Evolutionary conservation across 2,797 vertebrate species (phyloP).

Genomic region (Acomys russatus): DNA sequence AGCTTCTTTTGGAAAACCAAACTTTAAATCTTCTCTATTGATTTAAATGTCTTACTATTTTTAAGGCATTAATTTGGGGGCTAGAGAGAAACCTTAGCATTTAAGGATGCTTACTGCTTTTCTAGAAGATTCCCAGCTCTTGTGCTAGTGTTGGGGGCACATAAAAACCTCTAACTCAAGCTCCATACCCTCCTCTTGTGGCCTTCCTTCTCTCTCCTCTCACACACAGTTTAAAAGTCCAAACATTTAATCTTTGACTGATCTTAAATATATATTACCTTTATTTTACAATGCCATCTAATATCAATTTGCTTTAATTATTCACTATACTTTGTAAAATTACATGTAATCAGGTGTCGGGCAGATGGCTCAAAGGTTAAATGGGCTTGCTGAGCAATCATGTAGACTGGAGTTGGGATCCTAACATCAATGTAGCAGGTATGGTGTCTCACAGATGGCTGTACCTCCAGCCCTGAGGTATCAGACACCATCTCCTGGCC

Average conservation of each 20-base stretch:
- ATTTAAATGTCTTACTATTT: slow-evolving; percentile 21
- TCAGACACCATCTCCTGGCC: too few relatives aligned
- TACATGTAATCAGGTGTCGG: not conserved
- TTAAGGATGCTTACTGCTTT: not conserved
- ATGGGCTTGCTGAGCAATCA: not conserved
- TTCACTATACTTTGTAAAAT: slow-evolving; percentile 12
- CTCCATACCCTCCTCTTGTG: not conserved
- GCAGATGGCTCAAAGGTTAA: not conserved
- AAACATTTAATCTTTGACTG: slow-evolving; percentile 37
- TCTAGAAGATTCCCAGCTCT: not conserved
- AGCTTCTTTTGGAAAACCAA: slow-evolving; percentile 39
- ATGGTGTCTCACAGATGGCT: not conserved
- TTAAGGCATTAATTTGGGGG: not conserved
- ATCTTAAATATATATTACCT: slow-evolving; percentile 23
- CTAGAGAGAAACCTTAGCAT: not conserved
- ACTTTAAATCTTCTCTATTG: slow-evolving; percentile 28
- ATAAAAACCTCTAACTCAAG: too few relatives aligned
- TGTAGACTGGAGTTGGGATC: not conserved
- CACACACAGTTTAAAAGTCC: not conserved
- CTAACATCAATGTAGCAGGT: not conserved
- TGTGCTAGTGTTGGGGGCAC: too few relatives aligned
- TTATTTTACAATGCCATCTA: slow-evolving; percentile 18
- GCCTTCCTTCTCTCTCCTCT: too few relatives aligned
- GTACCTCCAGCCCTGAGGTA: not conserved
- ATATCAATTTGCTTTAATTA: slow-evolving; percentile 58